Evolutionary conservation across 1,140 invertebrate genomes (phyloP), one percentile per base, ranked within the genome.

Genomic region (Pseudomyrmex pallidus): DNA sequence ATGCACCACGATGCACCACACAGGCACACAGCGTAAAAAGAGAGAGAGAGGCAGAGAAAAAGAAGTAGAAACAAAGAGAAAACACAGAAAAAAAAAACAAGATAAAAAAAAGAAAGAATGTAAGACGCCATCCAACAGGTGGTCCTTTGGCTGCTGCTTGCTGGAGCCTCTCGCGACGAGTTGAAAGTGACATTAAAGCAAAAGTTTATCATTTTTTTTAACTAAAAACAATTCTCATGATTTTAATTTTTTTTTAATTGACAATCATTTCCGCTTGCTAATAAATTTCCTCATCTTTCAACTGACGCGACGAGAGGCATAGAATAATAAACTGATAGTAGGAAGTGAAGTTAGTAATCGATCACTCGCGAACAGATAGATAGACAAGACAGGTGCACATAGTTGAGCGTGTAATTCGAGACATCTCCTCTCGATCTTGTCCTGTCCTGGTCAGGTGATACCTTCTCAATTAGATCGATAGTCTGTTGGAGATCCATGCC

Each of bases 391-490:
- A 70, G 35, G 64, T 48, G 66, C 76, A 44, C 9, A 59, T 1
- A 48, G 17, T 59, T 2, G 66, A 35, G 54, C 59, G 15, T 68
- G 35, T 78, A 25, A 72, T 72, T 72, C 54, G 44, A 35, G 72
- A 72, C 35, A 22, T 25, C 12, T 78, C 52, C 56, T 17, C 15
- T 25, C 54, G 76, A 80, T 80, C 76, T 72, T 46, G 77, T 74
- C 57, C 72, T 76, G 86, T 44, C 25, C 20, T 50, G 64, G 54
- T 46, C 56, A 46, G 52, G 62, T 67, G 90, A 90, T 95, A 96
- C 96, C 96, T 97, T 97, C 93, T 97, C 96, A 91, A 97, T 95
- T 56, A 97, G 94, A 88, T 96, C 96, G 94, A 97, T 97, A 90
- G 96, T 96, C 90, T 96, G 95, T 92, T 96, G 96, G 84, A 97